phyloP scores from a whole-genome alignment of 1,140 invertebrate genomes.

The Drosophila repletoides region DNA sequence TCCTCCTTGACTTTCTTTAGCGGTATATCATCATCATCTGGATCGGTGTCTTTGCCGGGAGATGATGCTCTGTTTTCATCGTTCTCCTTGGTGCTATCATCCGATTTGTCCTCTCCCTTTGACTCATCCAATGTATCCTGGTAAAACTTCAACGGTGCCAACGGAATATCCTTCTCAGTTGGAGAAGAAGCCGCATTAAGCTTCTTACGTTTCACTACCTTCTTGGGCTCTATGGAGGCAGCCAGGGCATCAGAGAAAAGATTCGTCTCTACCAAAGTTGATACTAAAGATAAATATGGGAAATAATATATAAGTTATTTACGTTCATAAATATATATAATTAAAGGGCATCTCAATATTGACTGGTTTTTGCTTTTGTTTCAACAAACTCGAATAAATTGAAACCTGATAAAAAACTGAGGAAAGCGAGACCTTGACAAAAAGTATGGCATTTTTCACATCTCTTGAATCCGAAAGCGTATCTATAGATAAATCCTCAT shows the following conservation, averaged over 20 bases:
- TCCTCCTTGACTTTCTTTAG: constrained; percentile 79
- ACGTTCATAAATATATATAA: not conserved
- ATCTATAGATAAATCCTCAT: no score
- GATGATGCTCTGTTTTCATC: constrained; percentile 48
- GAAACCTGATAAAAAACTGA: no score
- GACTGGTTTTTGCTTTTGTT: no score
- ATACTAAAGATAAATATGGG: constrained; percentile 84
- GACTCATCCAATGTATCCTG: constrained; percentile 93
- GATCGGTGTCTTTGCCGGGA: constrained; percentile 69
- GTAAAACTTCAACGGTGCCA: constrained; percentile 91
- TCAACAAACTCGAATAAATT: no score
- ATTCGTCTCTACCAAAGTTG: constrained; percentile 92
- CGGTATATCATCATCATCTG: constrained; percentile 77
- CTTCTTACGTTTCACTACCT: constrained; percentile 90
- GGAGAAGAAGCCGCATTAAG: constrained; percentile 84
- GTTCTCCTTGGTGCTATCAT: constrained; percentile 82
- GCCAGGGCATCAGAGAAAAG: constrained; percentile 96
- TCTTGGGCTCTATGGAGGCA: constrained; percentile 87
- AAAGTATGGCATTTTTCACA: no score
- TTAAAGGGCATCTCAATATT: no score
- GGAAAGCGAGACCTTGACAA: no score
- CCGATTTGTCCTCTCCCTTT: constrained; percentile 83
- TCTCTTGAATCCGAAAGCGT: no score
- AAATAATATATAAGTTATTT: not conserved
- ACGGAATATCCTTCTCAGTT: constrained; percentile 83